These are phyloP conservation scores for Empis livida DNA, from an alignment of 2,888 invertebrate species.

Conservation along the genomic window DNA sequence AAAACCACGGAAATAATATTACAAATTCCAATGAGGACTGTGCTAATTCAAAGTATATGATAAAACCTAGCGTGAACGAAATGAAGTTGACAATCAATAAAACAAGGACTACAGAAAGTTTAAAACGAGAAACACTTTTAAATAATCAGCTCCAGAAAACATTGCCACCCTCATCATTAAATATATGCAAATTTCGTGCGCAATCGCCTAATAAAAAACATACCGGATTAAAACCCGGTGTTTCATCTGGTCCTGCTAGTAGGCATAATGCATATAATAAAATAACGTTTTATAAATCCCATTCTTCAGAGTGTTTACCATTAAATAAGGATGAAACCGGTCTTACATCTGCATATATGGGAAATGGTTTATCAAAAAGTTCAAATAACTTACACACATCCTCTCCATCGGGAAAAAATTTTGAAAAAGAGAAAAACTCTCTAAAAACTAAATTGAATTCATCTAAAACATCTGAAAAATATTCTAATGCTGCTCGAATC, in stretches of 20 bases:
- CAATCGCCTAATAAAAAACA: constrained; percentile 44
- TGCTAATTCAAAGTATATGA: constrained; percentile 68
- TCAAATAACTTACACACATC: constrained; percentile 12
- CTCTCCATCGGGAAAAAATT: constrained; percentile 6
- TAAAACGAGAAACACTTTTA: constrained; percentile 1
- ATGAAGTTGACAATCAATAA: constrained; percentile 89
- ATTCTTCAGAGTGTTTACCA: not conserved
- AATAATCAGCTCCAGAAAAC: constrained; percentile 1
- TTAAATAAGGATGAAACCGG: not conserved
- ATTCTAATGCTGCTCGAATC: constrained; percentile 17
- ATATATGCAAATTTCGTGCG: constrained; percentile 52
- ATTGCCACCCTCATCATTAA: constrained; percentile 22
- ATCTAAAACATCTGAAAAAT: not conserved
- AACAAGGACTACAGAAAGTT: constrained; percentile 43
- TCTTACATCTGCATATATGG: not conserved
- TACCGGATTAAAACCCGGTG: constrained; percentile 73
- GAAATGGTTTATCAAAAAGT: not conserved
- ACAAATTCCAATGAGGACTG: too few species aligned
- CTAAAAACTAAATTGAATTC: too few species aligned
- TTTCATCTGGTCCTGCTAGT: constrained; percentile 78
- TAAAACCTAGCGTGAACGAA: constrained; percentile 72
- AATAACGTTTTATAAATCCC: not conserved
- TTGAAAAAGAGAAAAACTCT: too few species aligned
- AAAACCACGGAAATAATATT: too few species aligned
- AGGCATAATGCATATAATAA: constrained; percentile 29